Conservation (phyloP, 2,113 vertebrate species). For the Callithrix jacchus region DNA sequence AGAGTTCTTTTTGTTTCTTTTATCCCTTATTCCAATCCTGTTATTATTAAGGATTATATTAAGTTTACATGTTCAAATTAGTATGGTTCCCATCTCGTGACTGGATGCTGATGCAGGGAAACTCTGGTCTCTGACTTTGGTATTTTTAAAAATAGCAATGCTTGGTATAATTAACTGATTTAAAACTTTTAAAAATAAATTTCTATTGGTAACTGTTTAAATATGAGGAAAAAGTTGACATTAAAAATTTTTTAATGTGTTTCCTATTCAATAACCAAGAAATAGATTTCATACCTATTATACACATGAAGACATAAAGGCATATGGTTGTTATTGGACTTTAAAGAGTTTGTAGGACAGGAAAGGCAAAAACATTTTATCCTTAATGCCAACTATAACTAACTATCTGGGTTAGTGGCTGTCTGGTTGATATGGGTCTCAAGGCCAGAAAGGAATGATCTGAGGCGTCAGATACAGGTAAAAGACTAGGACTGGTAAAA, state of each 20-base stretch:
- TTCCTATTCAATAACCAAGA: background rate
- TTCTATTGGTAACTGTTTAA: background rate
- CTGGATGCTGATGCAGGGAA: background rate
- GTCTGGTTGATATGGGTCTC: background rate
- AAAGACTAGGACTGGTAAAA: background rate
- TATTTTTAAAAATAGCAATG: background rate
- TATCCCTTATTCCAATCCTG: background rate
- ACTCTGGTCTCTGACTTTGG: background rate
- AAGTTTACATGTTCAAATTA: background rate
- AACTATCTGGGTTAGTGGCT: background rate
- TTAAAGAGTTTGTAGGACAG: background rate
- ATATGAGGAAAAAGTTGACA: background rate
- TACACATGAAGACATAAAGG: background rate
- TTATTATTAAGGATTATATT: background rate
- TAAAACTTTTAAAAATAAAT: background rate
- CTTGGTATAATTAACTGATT: background rate
- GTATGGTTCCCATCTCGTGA: background rate
- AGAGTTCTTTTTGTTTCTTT: background rate
- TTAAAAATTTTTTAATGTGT: background rate
- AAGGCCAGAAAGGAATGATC: background rate
- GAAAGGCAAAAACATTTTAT: background rate
- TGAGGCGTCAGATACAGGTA: background rate
- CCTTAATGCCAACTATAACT: background rate
- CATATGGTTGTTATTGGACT: background rate
- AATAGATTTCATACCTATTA: background rate